Evolutionary conservation across 2,888 invertebrate genomes (phyloP), one percentile per base, ranked within the genome.

Genomic region (Amiota communis): DNA sequence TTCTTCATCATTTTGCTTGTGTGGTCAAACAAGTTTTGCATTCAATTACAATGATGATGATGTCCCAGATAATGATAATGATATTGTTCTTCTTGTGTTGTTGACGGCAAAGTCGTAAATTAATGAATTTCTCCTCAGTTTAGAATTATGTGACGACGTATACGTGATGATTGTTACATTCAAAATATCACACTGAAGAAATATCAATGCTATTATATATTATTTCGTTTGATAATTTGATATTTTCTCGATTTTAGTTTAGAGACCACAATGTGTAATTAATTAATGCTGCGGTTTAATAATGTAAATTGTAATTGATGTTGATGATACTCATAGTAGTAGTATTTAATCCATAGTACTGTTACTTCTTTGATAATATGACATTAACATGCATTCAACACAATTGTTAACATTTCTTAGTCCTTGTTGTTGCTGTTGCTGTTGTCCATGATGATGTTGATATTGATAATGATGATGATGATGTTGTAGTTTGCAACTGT

Each of bases 1-100:
- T 36, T 36, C 74, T 71, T 79, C 68, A 68, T 73, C 78, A 77
- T 81, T 75, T 76, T 75, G 53, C 59, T 36, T 6, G 36, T 48
- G 65, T 47, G 51, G 68, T 23, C 36, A 36, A 36, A 36, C 36
- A 6, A 36, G 36, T 36, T 6, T 36, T 36, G 36, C 36, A 36
- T 36, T 36, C 36, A 36, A 36, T 36, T 23, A 53, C 36, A 69
- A 65, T 64, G 20, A 36, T 36, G 36, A 36, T 36, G 6, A 36
- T 67, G 73, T 57, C n/a, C 15, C 51, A 59, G 48, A 59, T 68
- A 72, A 20, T 70, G 68, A 13, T 73, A 75, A 56, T 72, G 57
- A 13, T 71, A 61, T 51, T 73, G 63, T 68, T 53, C 67, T 3
- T 48, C 23, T 61, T 69, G 64, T 75, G 74, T 36, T 76, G 71